phyloP scores from a whole-genome alignment of 2,888 invertebrate species.

The Cremastinae sp. region DNA sequence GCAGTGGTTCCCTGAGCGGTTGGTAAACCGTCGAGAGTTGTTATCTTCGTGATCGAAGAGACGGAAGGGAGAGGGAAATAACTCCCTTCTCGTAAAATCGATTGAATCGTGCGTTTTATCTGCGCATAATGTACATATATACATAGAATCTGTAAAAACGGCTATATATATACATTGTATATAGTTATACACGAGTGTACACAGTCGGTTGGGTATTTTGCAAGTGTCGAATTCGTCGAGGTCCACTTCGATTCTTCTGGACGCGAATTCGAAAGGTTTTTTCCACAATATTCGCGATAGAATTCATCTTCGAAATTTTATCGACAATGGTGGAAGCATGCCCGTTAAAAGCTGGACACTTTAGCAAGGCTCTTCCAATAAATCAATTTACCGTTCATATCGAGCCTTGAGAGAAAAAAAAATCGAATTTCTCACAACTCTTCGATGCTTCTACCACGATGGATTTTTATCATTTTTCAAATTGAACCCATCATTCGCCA shows the following conservation, averaged over 20 bases:
- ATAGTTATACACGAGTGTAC: conserved; percentile 64
- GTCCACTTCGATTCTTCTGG: conserved; percentile 42
- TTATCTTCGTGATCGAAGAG: conserved; percentile 54
- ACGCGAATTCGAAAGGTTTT: conserved; percentile 46
- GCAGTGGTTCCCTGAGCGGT: conserved; percentile 81
- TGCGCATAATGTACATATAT: conserved; percentile 31
- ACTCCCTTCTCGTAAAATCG: conserved; percentile 46
- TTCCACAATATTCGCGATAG: conserved; percentile 28
- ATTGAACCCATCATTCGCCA: background rate
- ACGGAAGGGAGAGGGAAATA: conserved; percentile 11
- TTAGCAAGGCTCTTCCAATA: conserved; percentile 3
- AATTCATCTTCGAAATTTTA: conserved; percentile 17
- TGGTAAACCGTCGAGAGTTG: conserved; percentile 71
- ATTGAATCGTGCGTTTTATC: conserved; percentile 52
- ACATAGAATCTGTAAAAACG: conserved; percentile 35
- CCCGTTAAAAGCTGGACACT: background rate
- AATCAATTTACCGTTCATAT: background rate
- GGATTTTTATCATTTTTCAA: background rate
- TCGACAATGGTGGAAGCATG: conserved; percentile 16
- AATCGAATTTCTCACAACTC: background rate
- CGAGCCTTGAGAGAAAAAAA: background rate
- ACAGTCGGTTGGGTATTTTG: conserved; percentile 52
- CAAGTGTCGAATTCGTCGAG: conserved; percentile 47
- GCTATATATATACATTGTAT: conserved; percentile 47
- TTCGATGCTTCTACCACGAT: background rate